Evolutionary conservation across 1,140 invertebrate genomes (phyloP), one percentile per base, ranked within the genome.

Genomic region (Drosophila takahashii): DNA sequence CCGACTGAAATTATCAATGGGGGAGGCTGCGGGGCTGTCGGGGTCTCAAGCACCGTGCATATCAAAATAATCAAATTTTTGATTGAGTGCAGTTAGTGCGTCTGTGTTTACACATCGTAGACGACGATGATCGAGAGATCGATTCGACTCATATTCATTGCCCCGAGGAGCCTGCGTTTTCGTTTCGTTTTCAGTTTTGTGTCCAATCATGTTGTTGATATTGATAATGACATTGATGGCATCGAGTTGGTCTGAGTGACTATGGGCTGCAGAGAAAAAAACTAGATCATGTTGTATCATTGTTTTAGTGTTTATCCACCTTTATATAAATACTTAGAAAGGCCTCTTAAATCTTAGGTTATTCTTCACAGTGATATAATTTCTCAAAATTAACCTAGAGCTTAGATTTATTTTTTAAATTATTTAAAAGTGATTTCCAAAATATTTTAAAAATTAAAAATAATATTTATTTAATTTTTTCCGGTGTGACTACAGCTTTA

Each of bases 171-270:
- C 66, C 72, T 77, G 66, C 61, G 67, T 69, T 54, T 80, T 29
- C 48, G 72, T 58, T 60, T 77, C 56, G 58, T 53, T 66, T 73
- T 74, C 52, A 32, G 34, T 34, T 87, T 89, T 90, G 52, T 80
- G 86, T 90, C 81, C 81, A 85, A 90, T 90, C 86, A 90, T 66
- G 86, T 86, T 90, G 86, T 90, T 90, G 89, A 85, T 90, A 84
- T 89, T 90, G 89, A 90, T 90, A 90, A 89, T 90, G 87, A 90
- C 89, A 90, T 90, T 89, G 85, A 90, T 81, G 81, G 81, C 85
- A 84, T 90, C 77, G 80, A 84, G 66, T 81, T 80, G 65, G 50
- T 47, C 72, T 80, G 89, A 91, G 80, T 87, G 89, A 90, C 87
- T 90, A 76, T 86, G 72, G 61, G 78, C 60, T 73, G 36, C 53